These are phyloP conservation scores for Hydriomena furcata DNA, from an alignment of 2,888 invertebrate species.

Conservation along the genomic window DNA sequence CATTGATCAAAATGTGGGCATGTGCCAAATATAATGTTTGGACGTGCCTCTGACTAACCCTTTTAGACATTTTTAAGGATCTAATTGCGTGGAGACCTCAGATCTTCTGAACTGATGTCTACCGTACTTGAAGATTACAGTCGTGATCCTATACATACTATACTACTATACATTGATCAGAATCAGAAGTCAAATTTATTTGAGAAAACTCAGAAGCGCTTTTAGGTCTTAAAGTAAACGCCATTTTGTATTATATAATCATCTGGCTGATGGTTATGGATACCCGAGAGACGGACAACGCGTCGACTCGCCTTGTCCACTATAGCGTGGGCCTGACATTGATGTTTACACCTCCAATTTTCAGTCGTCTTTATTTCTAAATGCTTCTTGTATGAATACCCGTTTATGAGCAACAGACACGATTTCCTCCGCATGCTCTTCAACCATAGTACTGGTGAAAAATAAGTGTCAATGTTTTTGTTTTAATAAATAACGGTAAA, in stretches of 20 bases:
- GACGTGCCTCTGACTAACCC: too few relatives aligned
- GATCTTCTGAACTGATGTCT: too few relatives aligned
- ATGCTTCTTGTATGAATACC: conserved; percentile 15
- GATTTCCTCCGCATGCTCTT: neutral
- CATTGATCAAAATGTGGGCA: too few relatives aligned
- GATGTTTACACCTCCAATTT: conserved; percentile 28
- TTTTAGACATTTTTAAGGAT: too few relatives aligned
- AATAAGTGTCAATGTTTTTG: neutral
- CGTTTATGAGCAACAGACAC: neutral
- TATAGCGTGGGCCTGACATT: conserved; percentile 30
- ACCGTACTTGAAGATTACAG: too few relatives aligned
- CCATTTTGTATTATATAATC: neutral
- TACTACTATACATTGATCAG: too few relatives aligned
- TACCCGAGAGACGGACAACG: neutral
- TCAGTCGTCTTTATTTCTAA: conserved; percentile 10
- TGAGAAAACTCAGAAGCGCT: too few relatives aligned
- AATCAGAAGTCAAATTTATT: too few relatives aligned
- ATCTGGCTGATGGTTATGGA: conserved; percentile 3
- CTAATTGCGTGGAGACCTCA: too few relatives aligned
- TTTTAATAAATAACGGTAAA: too few relatives aligned
- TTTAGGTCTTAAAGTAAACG: neutral
- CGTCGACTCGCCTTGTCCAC: conserved; percentile 1
- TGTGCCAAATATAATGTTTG: too few relatives aligned
- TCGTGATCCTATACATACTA: too few relatives aligned
- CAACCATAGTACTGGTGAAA: conserved; percentile 9